These are phyloP conservation scores for Pungitius pungitius DNA, from an alignment of 2,113 vertebrate species.

Conservation along the genomic window DNA sequence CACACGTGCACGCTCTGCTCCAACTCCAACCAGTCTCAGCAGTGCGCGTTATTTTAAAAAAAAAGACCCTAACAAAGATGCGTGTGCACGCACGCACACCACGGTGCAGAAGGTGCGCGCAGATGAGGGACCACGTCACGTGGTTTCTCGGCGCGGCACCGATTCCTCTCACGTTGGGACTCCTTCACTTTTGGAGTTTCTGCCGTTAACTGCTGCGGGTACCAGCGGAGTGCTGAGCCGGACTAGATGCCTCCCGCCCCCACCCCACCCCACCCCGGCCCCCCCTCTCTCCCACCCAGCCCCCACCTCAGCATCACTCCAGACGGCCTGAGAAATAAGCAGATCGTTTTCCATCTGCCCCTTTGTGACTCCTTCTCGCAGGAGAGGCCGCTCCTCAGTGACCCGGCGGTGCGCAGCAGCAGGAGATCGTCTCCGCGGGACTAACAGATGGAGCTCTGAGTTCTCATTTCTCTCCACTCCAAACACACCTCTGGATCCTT, in stretches of 20 bases:
- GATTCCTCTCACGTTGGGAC: constrained; percentile 70
- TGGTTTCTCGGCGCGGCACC: constrained; percentile 68
- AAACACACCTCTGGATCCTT: constrained; percentile 6
- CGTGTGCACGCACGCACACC: constrained; percentile 3
- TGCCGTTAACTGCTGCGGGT: constrained; percentile 53
- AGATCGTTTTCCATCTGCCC: neutral
- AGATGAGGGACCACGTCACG: constrained; percentile 82
- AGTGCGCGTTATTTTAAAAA: too few species aligned
- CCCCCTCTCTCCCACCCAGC: neutral
- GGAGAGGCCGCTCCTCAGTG: constrained; percentile 21
- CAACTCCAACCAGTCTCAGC: neutral
- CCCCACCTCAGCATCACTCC: constrained; percentile 54
- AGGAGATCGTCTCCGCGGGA: neutral
- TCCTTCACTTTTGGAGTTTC: constrained; percentile 49
- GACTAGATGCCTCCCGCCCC: constrained; percentile 21
- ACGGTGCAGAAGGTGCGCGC: constrained; percentile 41
- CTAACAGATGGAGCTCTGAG: constrained; percentile 51
- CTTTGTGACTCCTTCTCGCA: neutral
- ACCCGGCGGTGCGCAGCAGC: constrained; percentile 51
- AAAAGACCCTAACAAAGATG: neutral
- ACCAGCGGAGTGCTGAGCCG: constrained; percentile 40
- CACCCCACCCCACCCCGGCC: too few species aligned
- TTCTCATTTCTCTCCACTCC: neutral
- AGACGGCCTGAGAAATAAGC: constrained; percentile 19
- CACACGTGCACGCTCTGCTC: neutral